Evolutionary conservation across 1,140 invertebrate genomes (phyloP).

Genomic region (Calliopsis andreniformis): DNA sequence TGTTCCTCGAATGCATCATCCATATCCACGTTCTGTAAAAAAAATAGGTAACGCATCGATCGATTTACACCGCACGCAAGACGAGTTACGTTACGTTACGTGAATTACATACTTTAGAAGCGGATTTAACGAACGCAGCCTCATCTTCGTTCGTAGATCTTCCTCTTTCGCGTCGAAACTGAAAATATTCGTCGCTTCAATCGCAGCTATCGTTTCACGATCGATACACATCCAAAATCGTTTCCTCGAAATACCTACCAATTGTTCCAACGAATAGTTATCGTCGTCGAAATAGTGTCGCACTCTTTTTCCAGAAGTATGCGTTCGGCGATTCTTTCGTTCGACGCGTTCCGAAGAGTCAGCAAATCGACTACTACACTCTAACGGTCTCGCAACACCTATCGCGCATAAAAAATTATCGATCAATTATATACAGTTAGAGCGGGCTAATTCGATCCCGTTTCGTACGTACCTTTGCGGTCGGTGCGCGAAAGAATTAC

Average conservation of each 20-base stretch:
- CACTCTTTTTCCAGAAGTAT: slow-evolving; percentile 87
- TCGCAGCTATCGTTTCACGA: neutral
- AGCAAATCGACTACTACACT: slow-evolving; percentile 63
- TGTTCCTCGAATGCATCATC: slow-evolving; percentile 94
- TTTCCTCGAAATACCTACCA: slow-evolving; percentile 84
- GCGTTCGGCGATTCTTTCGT: slow-evolving; percentile 86
- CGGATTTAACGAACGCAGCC: slow-evolving; percentile 89
- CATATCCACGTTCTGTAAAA: slow-evolving; percentile 82
- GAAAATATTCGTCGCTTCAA: slow-evolving; percentile 55
- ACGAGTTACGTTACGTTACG: no score
- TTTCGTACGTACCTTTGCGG: slow-evolving; percentile 82
- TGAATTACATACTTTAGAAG: slow-evolving; percentile 84
- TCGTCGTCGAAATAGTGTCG: slow-evolving; percentile 96
- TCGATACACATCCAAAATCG: slow-evolving; percentile 13
- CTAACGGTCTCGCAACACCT: slow-evolving; percentile 80
- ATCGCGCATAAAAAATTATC: neutral
- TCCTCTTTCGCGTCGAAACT: slow-evolving; percentile 95
- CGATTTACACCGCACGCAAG: slow-evolving; percentile 35
- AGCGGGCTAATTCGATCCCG: neutral
- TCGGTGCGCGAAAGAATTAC: slow-evolving; percentile 89
- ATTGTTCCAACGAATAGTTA: slow-evolving; percentile 91
- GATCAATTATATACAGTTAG: neutral
- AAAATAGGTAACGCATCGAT: slow-evolving; percentile 33
- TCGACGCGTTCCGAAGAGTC: slow-evolving; percentile 62
- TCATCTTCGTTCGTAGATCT: slow-evolving; percentile 91